A percentile compares a stretch with the other conserved stretches of the same genome.
phyloP scores from a whole-genome alignment of 2,888 invertebrate genomes.

The Alviniconcha strummeri region DNA sequence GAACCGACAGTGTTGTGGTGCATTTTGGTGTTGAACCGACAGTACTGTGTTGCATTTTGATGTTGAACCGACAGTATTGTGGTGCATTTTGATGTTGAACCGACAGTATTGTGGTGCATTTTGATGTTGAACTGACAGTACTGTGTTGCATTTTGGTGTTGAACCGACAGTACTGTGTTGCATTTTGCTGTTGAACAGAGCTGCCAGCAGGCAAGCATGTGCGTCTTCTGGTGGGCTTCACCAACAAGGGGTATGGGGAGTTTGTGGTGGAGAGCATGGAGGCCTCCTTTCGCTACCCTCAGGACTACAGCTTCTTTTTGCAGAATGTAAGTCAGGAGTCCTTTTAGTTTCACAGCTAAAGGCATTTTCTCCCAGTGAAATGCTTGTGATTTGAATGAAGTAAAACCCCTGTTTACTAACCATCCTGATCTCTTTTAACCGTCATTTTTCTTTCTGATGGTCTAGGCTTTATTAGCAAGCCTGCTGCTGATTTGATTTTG shows the following conservation, averaged over 20 bases:
- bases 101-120: too few relatives aligned
- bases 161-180: too few relatives aligned
- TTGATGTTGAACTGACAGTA: too few relatives aligned
- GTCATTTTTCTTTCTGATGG: background rate
- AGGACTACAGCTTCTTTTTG: slow-evolving; percentile 98
- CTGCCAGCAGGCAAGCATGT: slow-evolving; percentile 93
- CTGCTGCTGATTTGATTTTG: too few relatives aligned
- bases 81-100: too few relatives aligned
- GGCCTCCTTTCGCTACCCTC: slow-evolving; percentile 98
- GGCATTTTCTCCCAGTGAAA: background rate
- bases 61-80: too few relatives aligned
- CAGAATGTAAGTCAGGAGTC: slow-evolving; percentile 82
- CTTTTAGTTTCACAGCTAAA: slow-evolving; percentile 11
- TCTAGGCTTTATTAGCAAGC: background rate
- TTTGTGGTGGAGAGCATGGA: slow-evolving; percentile 94
- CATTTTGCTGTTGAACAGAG: slow-evolving; percentile 77
- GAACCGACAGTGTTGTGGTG: too few relatives aligned
- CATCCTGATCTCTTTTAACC: too few relatives aligned
- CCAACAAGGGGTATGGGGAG: slow-evolving; percentile 91
- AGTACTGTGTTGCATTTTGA: too few relatives aligned
- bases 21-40: too few relatives aligned
- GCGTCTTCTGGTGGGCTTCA: slow-evolving; percentile 96
- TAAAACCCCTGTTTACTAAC: too few relatives aligned
- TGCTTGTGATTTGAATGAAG: too few relatives aligned
- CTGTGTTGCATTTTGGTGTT: background rate